Evolutionary conservation across 1,140 invertebrate species (phyloP), one percentile per base, ranked within the genome.

Genomic region (Leptoteleia sp.): DNA sequence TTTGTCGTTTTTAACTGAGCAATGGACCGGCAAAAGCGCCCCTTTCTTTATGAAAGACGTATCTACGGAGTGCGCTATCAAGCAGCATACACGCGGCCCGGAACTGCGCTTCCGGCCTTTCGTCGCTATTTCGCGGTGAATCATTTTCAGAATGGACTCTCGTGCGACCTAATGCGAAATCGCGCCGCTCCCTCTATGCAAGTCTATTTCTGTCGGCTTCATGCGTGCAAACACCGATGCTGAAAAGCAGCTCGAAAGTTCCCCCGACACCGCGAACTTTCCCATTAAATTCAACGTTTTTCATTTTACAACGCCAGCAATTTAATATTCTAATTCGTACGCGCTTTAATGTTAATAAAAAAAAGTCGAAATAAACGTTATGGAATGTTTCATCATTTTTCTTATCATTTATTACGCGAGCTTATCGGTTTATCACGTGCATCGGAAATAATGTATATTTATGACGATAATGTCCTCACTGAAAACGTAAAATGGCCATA

Each of bases 41-140:
- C 38, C 27, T 45, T 73, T 59, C 47, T 65, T 75, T 55, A 64
- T 65, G 57, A 75, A 70, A 64, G 71, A 75, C 67, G 55, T 55
- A 61, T 64, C 31, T 35, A 35, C 54, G 55, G 29, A 12, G 71
- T 71, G 38, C 35, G 62, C 33, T 47, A 64, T 57, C 73, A 65
- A 62, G 38, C 31, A 59, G 33, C 57, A 70, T 75, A 67, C 71
- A 75, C 52, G 29, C 40, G 40, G 62, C 29, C 70, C 70, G 78
- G 78, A 80, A 80, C 78, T 76, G 33, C 40, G 57, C 78, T 80
- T 80, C 78, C 78, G 71, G 78, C 50, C 77, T 71, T 71, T 65
- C 65, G 61, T 12, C n/a, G 65, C 47, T 78, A 78, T 78, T 79
- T 71, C 67, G 71, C 67, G 67, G 65, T 71, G 77, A 80, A 76